A percentile compares a stretch with the other conserved stretches of the same genome.
Evolutionary conservation across 2,888 invertebrate genomes (phyloP).

Genomic region (Acanthacorydalis orientalis): DNA sequence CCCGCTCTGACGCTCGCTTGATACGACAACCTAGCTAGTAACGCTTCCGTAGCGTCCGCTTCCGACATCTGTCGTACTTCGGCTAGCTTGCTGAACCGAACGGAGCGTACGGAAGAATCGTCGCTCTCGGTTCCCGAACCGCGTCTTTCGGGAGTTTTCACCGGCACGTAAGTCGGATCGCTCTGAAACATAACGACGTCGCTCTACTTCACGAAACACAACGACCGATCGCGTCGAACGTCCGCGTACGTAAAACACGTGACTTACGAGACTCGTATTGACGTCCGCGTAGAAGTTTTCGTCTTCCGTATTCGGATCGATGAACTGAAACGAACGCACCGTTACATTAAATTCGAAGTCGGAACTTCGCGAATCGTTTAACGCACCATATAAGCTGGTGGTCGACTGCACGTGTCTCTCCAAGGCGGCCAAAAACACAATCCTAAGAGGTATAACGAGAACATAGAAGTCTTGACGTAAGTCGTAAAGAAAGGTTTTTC

Average conservation of each 20-base stretch:
- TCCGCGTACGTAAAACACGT: too few species aligned
- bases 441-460: constrained; percentile 78
- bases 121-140: constrained; percentile 67
- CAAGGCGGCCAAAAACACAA: constrained; percentile 81
- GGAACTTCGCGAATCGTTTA: neutral
- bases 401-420: constrained; percentile 66
- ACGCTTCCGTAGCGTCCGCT: constrained; percentile 80
- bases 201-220: too few species aligned
- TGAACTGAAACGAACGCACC: constrained; percentile 32
- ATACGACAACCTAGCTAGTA: constrained; percentile 86
- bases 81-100: constrained; percentile 80
- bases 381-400: constrained; percentile 54
- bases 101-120: constrained; percentile 70
- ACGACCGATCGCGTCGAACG: too few species aligned
- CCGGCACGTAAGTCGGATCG: constrained; percentile 82
- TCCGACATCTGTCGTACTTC: constrained; percentile 83
- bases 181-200: constrained; percentile 37
- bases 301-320: constrained; percentile 61
- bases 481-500: constrained; percentile 93
- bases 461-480: constrained; percentile 88
- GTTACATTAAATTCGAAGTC: neutral
- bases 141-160: constrained; percentile 51
- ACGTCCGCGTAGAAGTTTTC: constrained; percentile 60
- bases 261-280: constrained; percentile 44
- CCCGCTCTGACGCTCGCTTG: constrained; percentile 75